phyloP scores from a whole-genome alignment of 2,113 vertebrate species.

The Phylloscopus whistleri region DNA sequence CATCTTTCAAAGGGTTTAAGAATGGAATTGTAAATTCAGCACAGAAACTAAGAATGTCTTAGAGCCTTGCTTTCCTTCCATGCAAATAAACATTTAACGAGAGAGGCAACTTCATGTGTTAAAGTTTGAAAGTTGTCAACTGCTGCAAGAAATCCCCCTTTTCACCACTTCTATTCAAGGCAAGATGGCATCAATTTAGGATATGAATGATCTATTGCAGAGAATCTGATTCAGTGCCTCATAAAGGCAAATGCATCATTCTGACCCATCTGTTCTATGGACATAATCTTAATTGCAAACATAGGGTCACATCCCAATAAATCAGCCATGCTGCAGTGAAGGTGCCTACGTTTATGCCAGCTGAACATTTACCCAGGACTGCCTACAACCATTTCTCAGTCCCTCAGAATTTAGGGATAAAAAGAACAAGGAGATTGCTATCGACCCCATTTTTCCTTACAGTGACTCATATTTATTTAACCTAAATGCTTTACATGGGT shows the following conservation, averaged over 20 bases:
- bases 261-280: slow-evolving; percentile 42
- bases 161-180: neutral
- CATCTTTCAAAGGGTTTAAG: slow-evolving; percentile 38
- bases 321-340: slow-evolving; percentile 20
- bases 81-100: neutral
- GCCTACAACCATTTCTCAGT: neutral
- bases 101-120: neutral
- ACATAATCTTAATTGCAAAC: slow-evolving; percentile 57
- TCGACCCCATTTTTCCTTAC: neutral
- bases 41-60: slow-evolving; percentile 14
- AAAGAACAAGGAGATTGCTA: neutral
- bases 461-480: neutral
- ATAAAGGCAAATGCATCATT: slow-evolving; percentile 32
- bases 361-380: neutral
- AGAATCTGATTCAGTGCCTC: neutral
- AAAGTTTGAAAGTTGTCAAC: slow-evolving; percentile 32
- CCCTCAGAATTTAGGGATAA: neutral
- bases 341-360: neutral
- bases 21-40: slow-evolving; percentile 45
- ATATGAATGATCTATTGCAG: neutral
- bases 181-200: neutral
- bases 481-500: neutral
- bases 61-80: neutral
- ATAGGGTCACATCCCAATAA: slow-evolving; percentile 53
- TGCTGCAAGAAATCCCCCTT: neutral